Base-by-base conservation (phyloP, 2,888 invertebrate genomes). In the Archips crataeganus region DNA sequence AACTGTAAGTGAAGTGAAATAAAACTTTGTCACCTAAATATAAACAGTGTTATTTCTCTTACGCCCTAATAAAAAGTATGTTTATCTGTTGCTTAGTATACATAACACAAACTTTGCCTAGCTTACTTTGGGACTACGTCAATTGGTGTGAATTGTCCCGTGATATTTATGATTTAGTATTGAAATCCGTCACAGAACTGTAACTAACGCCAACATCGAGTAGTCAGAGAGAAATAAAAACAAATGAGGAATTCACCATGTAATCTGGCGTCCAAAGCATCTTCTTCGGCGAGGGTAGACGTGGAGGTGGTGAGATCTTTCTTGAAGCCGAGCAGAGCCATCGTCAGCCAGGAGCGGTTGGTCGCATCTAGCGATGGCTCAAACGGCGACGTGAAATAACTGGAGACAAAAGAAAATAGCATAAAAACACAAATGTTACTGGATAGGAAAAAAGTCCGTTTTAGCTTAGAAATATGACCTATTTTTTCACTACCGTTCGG, bases 321-420 rank as follows among this genome's bases (percentile, higher is more conserved):
- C 84, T 96, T 95, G 81, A 96, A 95, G 2, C 96, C 96, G 34
- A 97, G 91, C 75, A 97, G 88, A 15, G 96, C 96, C 70, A 95
- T 95, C 45, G 97, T 89, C 47, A 97, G 92, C 96, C 97, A 96
- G 63, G 96, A 95, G 34, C 96, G 95, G 67, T 79, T 84, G 57
- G 79, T 79, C 0, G 82, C 79, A 74, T 92, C 94, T n/a, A 90
- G 89, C 0, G 86, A 84, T 0, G 91, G 91, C 84, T 94, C 95
- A 78, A 92, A 95, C 2, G 95, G 94, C 0, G 94, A 93, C 45
- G 95, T 94, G 85, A 95, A 95, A 79, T 85, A 95, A 62, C 95
- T 95, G 84, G 9, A 54, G 57, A 57, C 0, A 85, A 82, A 49
- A 74, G 68, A 39, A 75, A 60, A 36, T 64, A n/a, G 10, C 13